These are phyloP conservation scores for Megamerina dolium DNA, from an alignment of 2,888 invertebrate genomes.

Conservation along the genomic window DNA sequence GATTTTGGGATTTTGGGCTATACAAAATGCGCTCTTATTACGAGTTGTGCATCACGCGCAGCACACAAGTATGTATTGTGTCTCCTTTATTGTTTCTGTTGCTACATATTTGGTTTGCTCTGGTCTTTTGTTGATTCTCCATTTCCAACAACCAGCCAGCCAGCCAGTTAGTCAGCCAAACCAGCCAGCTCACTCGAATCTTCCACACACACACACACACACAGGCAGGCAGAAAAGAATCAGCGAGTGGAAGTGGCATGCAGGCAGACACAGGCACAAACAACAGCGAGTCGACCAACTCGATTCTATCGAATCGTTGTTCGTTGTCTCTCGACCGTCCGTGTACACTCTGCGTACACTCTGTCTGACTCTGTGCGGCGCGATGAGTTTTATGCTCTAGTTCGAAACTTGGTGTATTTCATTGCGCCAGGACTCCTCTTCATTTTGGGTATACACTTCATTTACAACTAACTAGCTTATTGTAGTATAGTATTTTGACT, in stretches of 20 bases:
- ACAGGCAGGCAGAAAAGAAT: neutral
- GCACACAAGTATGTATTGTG: too few species aligned
- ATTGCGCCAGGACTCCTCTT: constrained; percentile 29
- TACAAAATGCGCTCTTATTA: too few species aligned
- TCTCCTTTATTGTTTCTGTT: neutral
- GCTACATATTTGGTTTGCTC: neutral
- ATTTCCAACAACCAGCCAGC: too few species aligned
- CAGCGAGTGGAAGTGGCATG: too few species aligned
- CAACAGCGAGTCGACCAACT: neutral
- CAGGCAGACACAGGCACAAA: too few species aligned
- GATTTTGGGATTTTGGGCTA: too few species aligned
- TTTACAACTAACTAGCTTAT: constrained; percentile 12
- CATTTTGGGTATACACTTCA: constrained; percentile 15
- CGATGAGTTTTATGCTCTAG: constrained; percentile 28
- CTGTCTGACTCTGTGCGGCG: constrained; percentile 21
- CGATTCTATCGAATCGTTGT: neutral
- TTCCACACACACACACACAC: neutral
- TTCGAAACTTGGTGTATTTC: constrained; percentile 30
- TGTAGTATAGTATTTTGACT: constrained; percentile 14
- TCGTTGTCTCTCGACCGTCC: neutral
- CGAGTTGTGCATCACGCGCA: too few species aligned
- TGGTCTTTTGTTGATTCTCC: neutral
- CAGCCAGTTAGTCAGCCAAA: too few species aligned
- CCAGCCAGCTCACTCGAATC: too few species aligned
- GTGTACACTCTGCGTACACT: constrained; percentile 10